Evolutionary conservation across 2,797 vertebrate species (phyloP), one percentile per base, ranked within the genome.

Genomic region (Aselliscus stoliczkanus): DNA sequence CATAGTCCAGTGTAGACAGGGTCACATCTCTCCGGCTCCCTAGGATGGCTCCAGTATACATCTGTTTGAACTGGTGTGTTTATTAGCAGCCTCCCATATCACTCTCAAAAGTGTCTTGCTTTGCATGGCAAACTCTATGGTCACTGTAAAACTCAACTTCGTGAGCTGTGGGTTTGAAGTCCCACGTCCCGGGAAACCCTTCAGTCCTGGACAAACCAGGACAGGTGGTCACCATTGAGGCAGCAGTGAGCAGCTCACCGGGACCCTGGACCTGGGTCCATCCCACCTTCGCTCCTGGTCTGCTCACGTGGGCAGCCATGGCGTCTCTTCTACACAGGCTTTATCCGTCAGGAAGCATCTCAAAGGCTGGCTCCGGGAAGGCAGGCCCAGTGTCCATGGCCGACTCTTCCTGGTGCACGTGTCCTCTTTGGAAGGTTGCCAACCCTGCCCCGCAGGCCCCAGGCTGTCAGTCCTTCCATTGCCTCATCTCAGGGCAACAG

Each of bases 1-100:
- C 1, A 0, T 12, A 8, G 42, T 44, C 7, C 50, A 23, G 39
- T 1, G 10, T 25, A 11, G 17, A 11, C 23, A 9, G 29, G 21
- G 21, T 6, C 37, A 0, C 27, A 23, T 21, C n/a, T 50, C n/a
- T 20, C 4, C 3, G 3, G 17, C 39, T 52, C 42, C 52, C 14
- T 1, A 9, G 20, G 47, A 15, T 17, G 5, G 18, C 47, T 31
- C 25, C 31, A 54, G 7, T 20, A n/a, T 1, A 23, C 0, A 12
- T 13, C 29, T 64, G n/a, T 18, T 54, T 79, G 29, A 50, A 60
- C 10, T 20, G 67, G 17, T 34, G 1, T 25, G 1, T 80, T 56
- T 31, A 81, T 76, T 12, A 56, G 44, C 10, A 54, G 13, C 11
- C 20, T 27, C 31, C 21, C 37, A 62, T 42, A 31, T 85, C 67